Evolutionary conservation across 1,140 invertebrate genomes (phyloP).

Genomic region (Aphis gossypii): DNA sequence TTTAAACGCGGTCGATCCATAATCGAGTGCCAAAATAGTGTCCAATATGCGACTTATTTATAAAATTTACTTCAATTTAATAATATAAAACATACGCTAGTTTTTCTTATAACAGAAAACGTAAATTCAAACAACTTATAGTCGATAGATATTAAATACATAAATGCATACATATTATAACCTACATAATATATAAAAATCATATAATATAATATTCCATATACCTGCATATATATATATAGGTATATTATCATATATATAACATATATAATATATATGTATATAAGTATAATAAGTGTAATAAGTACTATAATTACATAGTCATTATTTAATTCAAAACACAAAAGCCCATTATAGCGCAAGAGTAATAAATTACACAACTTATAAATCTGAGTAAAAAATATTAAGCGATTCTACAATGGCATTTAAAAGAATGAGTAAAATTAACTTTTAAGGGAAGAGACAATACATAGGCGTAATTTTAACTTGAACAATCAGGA

Average conservation of each 20-base stretch:
- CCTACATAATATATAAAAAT: neutral
- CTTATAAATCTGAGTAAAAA: neutral
- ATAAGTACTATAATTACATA: neutral
- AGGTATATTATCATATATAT: too few species aligned
- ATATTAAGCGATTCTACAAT: neutral
- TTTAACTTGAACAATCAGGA: constrained; percentile 39
- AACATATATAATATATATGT: neutral
- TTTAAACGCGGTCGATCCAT: constrained; percentile 44
- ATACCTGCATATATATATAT: neutral
- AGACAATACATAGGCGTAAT: constrained; percentile 50
- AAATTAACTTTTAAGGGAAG: constrained; percentile 32
- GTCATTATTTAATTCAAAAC: neutral
- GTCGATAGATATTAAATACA: neutral
- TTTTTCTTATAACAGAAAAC: neutral
- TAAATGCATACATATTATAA: neutral
- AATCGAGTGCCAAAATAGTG: constrained; percentile 51
- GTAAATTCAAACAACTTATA: neutral
- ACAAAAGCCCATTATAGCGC: neutral
- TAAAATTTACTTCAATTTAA: constrained; percentile 44
- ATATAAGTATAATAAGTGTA: neutral
- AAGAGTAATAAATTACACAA: neutral
- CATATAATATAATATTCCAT: neutral
- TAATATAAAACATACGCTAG: neutral
- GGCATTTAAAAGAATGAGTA: constrained; percentile 15
- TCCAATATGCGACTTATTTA: constrained; percentile 54